These are phyloP conservation scores for Xestia c-nigrum DNA, from an alignment of 2,888 invertebrate genomes.

Conservation along the genomic window DNA sequence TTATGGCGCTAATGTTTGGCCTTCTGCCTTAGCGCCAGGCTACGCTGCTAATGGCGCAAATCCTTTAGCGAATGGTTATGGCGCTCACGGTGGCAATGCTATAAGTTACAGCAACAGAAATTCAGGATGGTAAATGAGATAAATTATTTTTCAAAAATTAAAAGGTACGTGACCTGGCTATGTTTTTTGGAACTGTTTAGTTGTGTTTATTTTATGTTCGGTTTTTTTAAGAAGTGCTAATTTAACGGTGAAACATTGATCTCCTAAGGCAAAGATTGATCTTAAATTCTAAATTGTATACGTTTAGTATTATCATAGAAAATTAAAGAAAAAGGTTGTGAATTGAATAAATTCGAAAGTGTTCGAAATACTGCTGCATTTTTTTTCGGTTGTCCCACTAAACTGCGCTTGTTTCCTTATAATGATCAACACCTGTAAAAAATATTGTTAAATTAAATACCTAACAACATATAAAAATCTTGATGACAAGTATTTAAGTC, in stretches of 20 bases:
- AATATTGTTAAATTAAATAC: background rate
- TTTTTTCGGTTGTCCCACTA: background rate
- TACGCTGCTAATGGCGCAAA: slow-evolving; percentile 23
- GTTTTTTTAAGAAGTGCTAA: background rate
- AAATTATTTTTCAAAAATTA: background rate
- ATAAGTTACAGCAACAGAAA: slow-evolving; percentile 34
- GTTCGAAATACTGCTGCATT: background rate
- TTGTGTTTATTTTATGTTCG: background rate
- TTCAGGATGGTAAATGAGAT: slow-evolving; percentile 53
- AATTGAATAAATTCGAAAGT: slow-evolving; percentile 3
- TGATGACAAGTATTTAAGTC: background rate
- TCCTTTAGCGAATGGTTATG: slow-evolving; percentile 11
- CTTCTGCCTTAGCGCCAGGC: slow-evolving; percentile 21
- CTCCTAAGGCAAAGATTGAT: background rate
- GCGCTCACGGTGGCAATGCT: slow-evolving; percentile 39
- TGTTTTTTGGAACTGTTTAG: background rate
- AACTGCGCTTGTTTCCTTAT: background rate
- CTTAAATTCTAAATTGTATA: slow-evolving; percentile 7
- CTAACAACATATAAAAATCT: background rate
- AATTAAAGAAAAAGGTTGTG: slow-evolving; percentile 11
- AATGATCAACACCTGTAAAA: background rate
- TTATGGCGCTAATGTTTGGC: slow-evolving; percentile 46
- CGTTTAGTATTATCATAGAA: background rate
- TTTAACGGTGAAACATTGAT: background rate
- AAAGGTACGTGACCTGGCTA: background rate